Evolutionary conservation across 1,140 invertebrate genomes (phyloP), one percentile per base, ranked within the genome.

Genomic region (Bombus sylvicola): DNA sequence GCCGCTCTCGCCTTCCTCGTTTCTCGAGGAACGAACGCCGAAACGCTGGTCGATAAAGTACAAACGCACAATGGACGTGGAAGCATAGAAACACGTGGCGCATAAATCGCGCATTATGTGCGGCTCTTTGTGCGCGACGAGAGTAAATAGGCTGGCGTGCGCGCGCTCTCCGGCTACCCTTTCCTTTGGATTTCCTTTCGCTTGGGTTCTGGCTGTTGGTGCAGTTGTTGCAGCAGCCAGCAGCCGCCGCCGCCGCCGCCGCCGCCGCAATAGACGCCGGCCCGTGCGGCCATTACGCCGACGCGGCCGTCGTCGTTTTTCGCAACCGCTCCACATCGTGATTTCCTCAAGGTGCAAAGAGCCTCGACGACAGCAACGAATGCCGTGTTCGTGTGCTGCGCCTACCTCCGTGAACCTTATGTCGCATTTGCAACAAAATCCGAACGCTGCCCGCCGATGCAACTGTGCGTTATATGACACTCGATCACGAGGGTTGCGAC

Each of bases 341-440:
- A 93, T 92, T 93, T 92, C 90, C 88, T 89, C 87, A 87, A 92
- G 91, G 91, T 88, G 91, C 91, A 88, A 91, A 91, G 83, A 92
- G 88, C 79, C 86, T 81, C 72, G 81, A 85, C 76, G 81, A 83
- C 82, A 81, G 76, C 68, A 89, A 81, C 69, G 68, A 81, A 68
- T 41, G 74, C 28, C 28, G 43, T 22, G 59, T 22, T 62, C 79
- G 71, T 82, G 79, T 15, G 80, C 72, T 83, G 72, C 62, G 62
- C 72, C 81, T 57, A 73, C 59, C n/a, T 74, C 43, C 13, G 15
- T 59, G 28, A 64, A 74, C 22, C 72, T 84, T 78, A n/a, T 41
- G 66, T 71, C 15, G 37, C 85, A 47, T 87, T 87, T 73, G 66
- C 74, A 76, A 76, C 81, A 68, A 76, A 71, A 66, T 77, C 25